Percentiles rank a stretch among this genome's conserved stretches.
Conservation (phyloP, 2,113 vertebrate genomes). For the Tiliqua scincoides region DNA sequence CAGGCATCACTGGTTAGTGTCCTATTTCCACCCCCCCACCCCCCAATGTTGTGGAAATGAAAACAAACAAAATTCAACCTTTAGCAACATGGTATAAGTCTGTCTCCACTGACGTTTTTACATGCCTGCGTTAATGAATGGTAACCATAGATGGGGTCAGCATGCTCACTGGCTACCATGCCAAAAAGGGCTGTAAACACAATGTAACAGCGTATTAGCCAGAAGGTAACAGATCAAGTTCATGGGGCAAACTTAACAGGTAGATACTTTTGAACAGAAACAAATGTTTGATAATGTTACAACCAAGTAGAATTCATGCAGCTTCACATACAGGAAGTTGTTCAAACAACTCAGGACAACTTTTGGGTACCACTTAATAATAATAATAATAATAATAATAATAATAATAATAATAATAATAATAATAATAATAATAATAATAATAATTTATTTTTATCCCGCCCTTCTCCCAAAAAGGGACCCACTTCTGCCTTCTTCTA, state of each 20-base stretch:
- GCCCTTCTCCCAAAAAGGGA: no score
- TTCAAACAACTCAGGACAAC: neutral
- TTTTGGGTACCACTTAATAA: no score
- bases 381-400: no score
- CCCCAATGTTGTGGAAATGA: neutral
- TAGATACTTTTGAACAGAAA: neutral
- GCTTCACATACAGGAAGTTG: neutral
- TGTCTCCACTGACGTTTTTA: neutral
- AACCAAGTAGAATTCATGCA: neutral
- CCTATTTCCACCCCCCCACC: no score
- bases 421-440: no score
- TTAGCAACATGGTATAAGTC: neutral
- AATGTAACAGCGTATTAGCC: neutral
- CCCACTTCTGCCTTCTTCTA: no score
- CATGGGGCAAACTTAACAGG: no score
- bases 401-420: no score
- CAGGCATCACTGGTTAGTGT: neutral
- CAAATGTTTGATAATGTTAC: neutral
- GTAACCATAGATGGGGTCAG: neutral
- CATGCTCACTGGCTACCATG: neutral
- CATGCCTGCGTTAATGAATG: neutral
- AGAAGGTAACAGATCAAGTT: neutral
- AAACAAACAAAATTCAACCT: neutral
- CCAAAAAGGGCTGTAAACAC: neutral
- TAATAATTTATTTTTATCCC: no score